Base-by-base conservation (phyloP, 2,797 vertebrate genomes). In the Erpetoichthys calabaricus region DNA sequence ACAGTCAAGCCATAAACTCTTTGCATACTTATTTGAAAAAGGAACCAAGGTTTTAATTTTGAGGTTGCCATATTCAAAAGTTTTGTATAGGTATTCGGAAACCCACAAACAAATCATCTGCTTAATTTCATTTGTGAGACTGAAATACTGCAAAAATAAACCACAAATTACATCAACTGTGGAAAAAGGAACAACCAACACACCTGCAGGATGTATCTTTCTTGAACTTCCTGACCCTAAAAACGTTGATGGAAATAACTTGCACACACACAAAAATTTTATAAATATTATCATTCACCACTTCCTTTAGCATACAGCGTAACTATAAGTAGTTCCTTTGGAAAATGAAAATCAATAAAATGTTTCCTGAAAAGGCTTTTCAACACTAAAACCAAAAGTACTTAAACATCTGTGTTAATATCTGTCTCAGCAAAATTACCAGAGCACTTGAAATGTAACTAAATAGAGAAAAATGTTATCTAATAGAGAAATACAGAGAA, bases 181-280 rank as follows among this genome's bases (percentile, higher is more conserved):
- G 65, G 80, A 75, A 74, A 79, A 67, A 73, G 68, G 66, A 73
- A 67, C n/a, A 59, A 25, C 9, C 62, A 62, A 44, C 58, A 64
- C 52, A 63, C 64, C 70, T 72, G 62, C 63, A 73, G 71, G 68
- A 78, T 66, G 59, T 45, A 60, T 62, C 45, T 68, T 59, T 64
- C 70, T 72, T 71, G 56, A 75, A 77, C 58, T 70, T 73, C 62
- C 64, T 62, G 65, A 61, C 58, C 4, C 62, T 56, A 61, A 59
- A 42, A 66, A 57, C 56, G 68, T 60, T 58, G 67, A 68, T 68
- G 45, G 60, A 45, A 62, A 63, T 62, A 76, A 77, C 67, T 64
- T 70, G 61, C 64, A 73, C 78, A 54, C n/a, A 41, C 44, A 41
- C 53, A 54, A 3, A 8, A 42, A 43, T 6, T 53, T 42, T 43